Conservation (phyloP, 2,888 invertebrate species). For the Zygothrica quintamaculata region DNA sequence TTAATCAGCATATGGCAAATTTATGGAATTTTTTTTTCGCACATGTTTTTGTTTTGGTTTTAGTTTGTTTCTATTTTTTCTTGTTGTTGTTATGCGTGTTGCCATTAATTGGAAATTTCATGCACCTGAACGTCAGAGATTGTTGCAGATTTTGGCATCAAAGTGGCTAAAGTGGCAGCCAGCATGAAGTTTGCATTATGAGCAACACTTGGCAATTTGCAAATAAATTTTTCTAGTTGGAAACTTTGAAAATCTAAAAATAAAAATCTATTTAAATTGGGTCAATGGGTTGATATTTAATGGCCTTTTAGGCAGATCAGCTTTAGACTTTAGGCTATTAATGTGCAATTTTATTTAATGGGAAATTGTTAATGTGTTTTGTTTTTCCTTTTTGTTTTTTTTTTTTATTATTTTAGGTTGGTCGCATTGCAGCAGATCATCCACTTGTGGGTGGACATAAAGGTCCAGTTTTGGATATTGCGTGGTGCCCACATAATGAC, state of each 20-base stretch:
- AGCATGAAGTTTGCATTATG: conserved; percentile 41
- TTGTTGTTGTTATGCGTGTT: no score
- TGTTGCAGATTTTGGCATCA: conserved; percentile 20
- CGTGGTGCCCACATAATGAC: conserved; percentile 99
- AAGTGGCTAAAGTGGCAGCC: conserved; percentile 23
- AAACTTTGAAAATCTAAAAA: conserved; percentile 50
- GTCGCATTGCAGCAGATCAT: conserved; percentile 96
- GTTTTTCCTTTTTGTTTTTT: not conserved
- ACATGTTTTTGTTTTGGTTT: no score
- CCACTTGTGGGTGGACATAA: conserved; percentile 98
- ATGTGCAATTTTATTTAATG: no score
- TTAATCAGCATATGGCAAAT: conserved; percentile 25
- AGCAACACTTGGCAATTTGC: conserved; percentile 15
- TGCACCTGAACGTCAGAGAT: conserved; percentile 31
- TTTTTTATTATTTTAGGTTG: conserved; percentile 88
- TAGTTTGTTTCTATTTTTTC: conserved; percentile 15
- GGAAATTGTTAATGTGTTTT: no score
- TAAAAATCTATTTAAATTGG: conserved; percentile 31
- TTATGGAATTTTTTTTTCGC: conserved; percentile 4
- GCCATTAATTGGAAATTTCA: conserved; percentile 27
- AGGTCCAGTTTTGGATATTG: conserved; percentile 97
- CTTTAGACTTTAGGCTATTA: not conserved
- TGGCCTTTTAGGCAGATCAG: not conserved
- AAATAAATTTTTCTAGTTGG: conserved; percentile 5
- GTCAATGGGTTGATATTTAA: conserved; percentile 38